phyloP scores from a whole-genome alignment of 2,797 vertebrate genomes.

The Enteromius treurensis region DNA sequence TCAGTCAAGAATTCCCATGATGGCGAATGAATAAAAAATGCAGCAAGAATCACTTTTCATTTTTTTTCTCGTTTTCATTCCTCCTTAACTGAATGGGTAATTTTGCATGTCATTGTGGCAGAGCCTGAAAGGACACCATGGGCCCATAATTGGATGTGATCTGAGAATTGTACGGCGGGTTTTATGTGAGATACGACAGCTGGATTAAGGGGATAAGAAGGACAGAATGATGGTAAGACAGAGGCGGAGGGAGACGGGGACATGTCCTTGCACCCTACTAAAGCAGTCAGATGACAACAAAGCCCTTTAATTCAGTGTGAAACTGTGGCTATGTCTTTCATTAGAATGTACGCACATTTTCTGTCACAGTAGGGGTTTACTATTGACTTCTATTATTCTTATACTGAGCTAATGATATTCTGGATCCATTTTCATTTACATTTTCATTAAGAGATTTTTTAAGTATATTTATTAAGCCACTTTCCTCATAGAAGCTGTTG shows the following conservation, averaged over 20 bases:
- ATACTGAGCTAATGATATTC: constrained; percentile 12
- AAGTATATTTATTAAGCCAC: neutral
- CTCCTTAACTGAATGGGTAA: constrained; percentile 23
- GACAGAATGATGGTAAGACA: constrained; percentile 16
- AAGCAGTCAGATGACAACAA: constrained; percentile 31
- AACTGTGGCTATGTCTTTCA: constrained; percentile 43
- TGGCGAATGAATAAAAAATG: constrained; percentile 14
- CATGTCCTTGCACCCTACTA: constrained; percentile 23
- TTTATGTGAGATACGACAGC: constrained; percentile 41
- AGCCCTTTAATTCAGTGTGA: constrained; percentile 56
- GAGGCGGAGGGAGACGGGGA: neutral
- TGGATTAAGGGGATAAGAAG: constrained; percentile 37
- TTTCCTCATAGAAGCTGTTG: constrained; percentile 3
- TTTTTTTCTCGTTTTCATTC: neutral
- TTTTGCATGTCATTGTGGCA: constrained; percentile 29
- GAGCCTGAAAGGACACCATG: constrained; percentile 21
- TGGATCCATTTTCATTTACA: constrained; percentile 28
- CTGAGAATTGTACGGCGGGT: constrained; percentile 29
- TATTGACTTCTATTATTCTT: neutral
- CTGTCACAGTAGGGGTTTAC: neutral
- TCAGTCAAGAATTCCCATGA: neutral
- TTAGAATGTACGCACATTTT: constrained; percentile 25
- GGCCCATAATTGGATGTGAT: constrained; percentile 37
- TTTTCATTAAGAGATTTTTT: constrained; percentile 24
- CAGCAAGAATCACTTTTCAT: constrained; percentile 4